Evolutionary conservation across 2,797 vertebrate species (phyloP).

Genomic region (Crossoptilon crossoptilon): DNA sequence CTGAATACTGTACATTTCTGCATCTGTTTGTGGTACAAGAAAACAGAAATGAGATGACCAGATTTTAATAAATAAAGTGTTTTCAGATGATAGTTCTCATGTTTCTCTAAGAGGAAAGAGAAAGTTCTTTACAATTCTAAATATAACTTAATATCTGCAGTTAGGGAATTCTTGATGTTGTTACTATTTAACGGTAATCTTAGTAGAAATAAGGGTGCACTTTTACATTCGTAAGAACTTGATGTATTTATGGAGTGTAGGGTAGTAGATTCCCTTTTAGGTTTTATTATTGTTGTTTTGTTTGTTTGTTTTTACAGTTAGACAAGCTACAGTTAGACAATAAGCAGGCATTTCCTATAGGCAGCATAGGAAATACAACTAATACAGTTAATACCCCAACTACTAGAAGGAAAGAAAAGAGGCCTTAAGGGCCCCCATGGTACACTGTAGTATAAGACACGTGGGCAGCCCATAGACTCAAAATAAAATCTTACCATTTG

Average conservation of each 20-base stretch:
- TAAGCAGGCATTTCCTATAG: constrained; percentile 57
- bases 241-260: constrained; percentile 58
- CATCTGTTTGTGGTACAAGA: constrained; percentile 56
- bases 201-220: constrained; percentile 40
- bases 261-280: constrained; percentile 32
- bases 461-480: background rate
- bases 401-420: constrained; percentile 42
- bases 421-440: constrained; percentile 30
- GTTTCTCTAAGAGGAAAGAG: constrained; percentile 46
- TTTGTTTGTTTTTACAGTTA: background rate
- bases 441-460: constrained; percentile 2
- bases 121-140: constrained; percentile 46
- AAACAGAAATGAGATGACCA: constrained; percentile 44
- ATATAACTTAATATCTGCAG: background rate
- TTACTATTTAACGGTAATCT: constrained; percentile 7
- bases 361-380: constrained; percentile 39
- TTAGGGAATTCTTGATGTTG: background rate
- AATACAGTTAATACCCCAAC: constrained; percentile 46
- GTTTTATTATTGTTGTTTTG: background rate
- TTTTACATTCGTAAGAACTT: constrained; percentile 29
- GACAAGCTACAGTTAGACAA: background rate
- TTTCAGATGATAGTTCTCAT: constrained; percentile 35
- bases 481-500: constrained; percentile 28
- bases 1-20: constrained; percentile 44
- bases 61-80: constrained; percentile 64